Evolutionary conservation across 2,888 invertebrate genomes (phyloP), one percentile per base, ranked within the genome.

Genomic region (Epinotia demarniana): DNA sequence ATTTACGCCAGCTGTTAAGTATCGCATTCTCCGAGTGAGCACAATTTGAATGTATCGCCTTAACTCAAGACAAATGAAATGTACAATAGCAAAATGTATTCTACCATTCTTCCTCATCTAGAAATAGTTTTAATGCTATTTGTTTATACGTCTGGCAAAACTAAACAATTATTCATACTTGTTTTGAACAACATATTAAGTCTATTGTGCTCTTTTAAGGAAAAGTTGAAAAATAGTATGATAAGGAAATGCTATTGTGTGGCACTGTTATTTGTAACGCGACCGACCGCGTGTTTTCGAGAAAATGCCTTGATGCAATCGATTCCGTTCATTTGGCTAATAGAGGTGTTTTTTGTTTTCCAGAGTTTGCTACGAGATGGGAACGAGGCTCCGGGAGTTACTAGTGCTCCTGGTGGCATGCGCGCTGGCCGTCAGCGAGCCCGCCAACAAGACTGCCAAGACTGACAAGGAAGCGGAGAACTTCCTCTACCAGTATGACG

Each of bases 291-390:
- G 79, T 84, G 84, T 75, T 85, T 84, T 81, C 77, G 70, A 78
- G 80, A 81, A 84, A 80, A 84, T 85, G 85, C 85, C 84, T 85
- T 84, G 80, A 84, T 81, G 82, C 82, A 86, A 86, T 78, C 75
- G 67, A 61, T 67, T 63, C 57, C 33, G 55, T 77, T 69, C 62
- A 43, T 55, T 69, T 13, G 18, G 60, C 69, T 84, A 79, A 85
- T 76, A 66, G 57, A 53, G 43, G 63, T 75, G 72, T 72, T 85
- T 86, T 80, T 82, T 73, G 85, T 78, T 78, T 93, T 94, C 75
- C 94, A 94, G 94, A 92, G 92, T 93, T 92, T 92, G 84, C 90
- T 87, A 89, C 89, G 90, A 90, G 84, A 94, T 94, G 94, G 92
- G 93, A 89, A 89, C 88, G 85, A 92, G 87, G 92, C 89, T 87